Percentiles rank a stretch among this genome's conserved stretches.
Evolutionary conservation across 2,113 vertebrate genomes (phyloP).

Genomic region (Psilopogon haemacephalus): DNA sequence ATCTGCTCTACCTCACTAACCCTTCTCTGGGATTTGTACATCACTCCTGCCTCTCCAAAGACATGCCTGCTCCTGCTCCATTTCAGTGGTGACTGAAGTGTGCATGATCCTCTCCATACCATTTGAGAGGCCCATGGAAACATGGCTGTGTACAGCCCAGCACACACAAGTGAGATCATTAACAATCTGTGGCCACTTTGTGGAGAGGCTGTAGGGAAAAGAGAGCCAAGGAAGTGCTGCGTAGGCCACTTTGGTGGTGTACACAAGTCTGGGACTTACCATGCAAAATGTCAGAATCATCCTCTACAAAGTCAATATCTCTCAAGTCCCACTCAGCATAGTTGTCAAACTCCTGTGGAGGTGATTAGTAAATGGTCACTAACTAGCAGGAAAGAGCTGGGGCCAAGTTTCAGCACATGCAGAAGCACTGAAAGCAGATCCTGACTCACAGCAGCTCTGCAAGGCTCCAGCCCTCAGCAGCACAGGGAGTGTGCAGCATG

Average conservation of each 20-base stretch:
- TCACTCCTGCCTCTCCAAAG: not conserved
- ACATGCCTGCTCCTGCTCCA: not conserved
- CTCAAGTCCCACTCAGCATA: slow-evolving; percentile 99
- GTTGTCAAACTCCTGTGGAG: slow-evolving; percentile 95
- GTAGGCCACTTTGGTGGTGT: not conserved
- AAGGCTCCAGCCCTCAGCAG: not conserved
- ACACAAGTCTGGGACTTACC: slow-evolving; percentile 75
- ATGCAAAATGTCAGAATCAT: slow-evolving; percentile 95
- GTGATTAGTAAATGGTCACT: not conserved
- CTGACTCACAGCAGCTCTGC: not conserved
- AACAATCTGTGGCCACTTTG: not conserved
- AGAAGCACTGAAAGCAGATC: not conserved
- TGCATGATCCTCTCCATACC: not conserved
- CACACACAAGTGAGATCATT: not conserved
- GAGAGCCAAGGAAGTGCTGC: not conserved
- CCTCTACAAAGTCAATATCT: slow-evolving; percentile 99
- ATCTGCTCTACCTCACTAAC: not conserved
- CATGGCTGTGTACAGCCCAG: not conserved
- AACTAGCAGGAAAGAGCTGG: not conserved
- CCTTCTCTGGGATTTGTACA: not conserved
- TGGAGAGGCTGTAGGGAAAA: not conserved
- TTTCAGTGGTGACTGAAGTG: not conserved
- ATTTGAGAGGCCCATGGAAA: not conserved
- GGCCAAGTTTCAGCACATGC: not conserved
- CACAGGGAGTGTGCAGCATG: not conserved